A percentile compares a stretch with the other conserved stretches of the same genome.
Conservation (phyloP, 2,888 invertebrate genomes). For the Halictus ligatus region DNA sequence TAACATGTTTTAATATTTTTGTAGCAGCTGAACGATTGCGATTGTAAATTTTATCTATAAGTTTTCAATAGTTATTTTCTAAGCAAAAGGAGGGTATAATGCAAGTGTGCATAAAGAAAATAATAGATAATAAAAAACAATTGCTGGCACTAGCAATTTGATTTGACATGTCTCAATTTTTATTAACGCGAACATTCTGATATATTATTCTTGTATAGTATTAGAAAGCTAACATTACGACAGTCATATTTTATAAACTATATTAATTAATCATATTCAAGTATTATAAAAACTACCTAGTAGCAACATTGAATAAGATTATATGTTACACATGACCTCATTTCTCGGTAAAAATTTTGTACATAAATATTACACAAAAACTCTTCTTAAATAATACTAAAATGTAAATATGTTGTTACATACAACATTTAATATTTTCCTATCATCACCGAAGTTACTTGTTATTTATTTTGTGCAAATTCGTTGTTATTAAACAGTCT, state of each 20-base stretch:
- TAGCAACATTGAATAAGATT: slow-evolving; percentile 15
- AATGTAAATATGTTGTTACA: slow-evolving; percentile 21
- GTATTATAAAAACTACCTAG: slow-evolving; percentile 24
- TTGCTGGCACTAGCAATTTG: slow-evolving; percentile 10
- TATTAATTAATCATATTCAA: slow-evolving; percentile 14
- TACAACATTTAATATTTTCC: slow-evolving; percentile 5
- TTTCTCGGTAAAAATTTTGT: slow-evolving; percentile 13
- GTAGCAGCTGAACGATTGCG: slow-evolving; percentile 63
- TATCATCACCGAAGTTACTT: slow-evolving; percentile 12
- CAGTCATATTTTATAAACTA: slow-evolving; percentile 8
- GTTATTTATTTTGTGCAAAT: slow-evolving; percentile 15
- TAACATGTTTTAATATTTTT: slow-evolving; percentile 60
- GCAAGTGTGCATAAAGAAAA: slow-evolving; percentile 47
- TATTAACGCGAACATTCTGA: slow-evolving; percentile 22
- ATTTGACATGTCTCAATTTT: slow-evolving; percentile 23
- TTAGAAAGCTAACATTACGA: slow-evolving; percentile 12
- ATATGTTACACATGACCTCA: slow-evolving; percentile 9
- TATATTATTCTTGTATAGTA: slow-evolving; percentile 25
- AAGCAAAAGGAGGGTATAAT: slow-evolving; percentile 48
- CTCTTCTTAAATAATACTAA: neutral
- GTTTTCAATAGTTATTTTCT: slow-evolving; percentile 60
- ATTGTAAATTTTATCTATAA: slow-evolving; percentile 62
- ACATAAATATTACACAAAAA: slow-evolving; percentile 27
- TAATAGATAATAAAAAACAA: slow-evolving; percentile 58
- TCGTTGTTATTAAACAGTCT: slow-evolving; percentile 12